phyloP scores from a whole-genome alignment of 2,888 invertebrate genomes.

The Pherbina coryleti region DNA sequence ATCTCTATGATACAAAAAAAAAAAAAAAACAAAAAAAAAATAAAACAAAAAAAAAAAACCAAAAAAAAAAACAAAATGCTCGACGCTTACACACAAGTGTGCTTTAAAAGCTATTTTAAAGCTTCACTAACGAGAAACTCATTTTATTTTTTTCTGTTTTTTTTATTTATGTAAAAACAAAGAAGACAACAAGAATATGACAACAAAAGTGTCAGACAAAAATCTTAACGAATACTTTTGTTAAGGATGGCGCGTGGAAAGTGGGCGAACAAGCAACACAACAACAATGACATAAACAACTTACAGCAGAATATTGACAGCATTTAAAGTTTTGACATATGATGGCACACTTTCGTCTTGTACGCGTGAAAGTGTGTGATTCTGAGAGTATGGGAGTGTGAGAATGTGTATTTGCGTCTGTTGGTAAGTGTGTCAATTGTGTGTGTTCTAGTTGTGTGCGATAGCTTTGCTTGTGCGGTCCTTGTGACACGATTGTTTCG shows the following conservation, averaged over 20 bases:
- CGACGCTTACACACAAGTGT: no score
- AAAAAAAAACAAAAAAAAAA: no score
- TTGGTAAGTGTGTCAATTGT: conserved; percentile 42
- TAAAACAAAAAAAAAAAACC: no score
- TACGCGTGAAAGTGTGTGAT: conserved; percentile 13
- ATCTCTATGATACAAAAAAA: no score
- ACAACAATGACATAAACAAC: not conserved
- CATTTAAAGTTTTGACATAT: conserved; percentile 9
- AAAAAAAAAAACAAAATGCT: no score
- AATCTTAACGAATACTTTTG: not conserved
- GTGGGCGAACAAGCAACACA: not conserved
- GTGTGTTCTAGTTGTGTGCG: not conserved
- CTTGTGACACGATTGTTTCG: conserved; percentile 3
- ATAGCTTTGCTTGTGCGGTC: not conserved
- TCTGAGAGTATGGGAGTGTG: conserved; percentile 39
- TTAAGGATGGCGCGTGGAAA: no score
- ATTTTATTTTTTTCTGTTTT: no score
- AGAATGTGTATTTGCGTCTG: conserved; percentile 40
- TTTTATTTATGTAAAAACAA: no score
- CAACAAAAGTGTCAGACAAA: not conserved
- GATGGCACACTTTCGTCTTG: conserved; percentile 30
- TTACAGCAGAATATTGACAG: not conserved
- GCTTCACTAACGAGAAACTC: no score
- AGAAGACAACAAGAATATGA: not conserved
- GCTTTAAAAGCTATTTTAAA: no score